Conservation (phyloP, 2,888 invertebrate genomes). For the Pandemis cinnamomeana region DNA sequence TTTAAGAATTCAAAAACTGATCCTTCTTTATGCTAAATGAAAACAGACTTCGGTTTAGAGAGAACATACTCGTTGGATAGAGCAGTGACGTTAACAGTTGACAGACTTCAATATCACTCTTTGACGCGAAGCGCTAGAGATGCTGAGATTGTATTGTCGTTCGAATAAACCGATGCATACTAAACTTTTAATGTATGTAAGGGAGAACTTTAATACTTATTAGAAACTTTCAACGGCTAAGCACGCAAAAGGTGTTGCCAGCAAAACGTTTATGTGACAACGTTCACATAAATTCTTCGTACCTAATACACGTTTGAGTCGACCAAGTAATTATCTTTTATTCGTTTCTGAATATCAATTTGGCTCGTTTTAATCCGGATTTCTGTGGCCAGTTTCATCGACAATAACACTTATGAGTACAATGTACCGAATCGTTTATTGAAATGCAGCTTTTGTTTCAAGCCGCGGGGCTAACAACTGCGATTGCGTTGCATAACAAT, state of each 20-base stretch:
- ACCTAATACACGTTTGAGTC: neutral
- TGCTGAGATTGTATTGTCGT: too few relatives aligned
- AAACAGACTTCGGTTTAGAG: too few relatives aligned
- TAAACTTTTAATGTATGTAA: too few relatives aligned
- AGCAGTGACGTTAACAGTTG: too few relatives aligned
- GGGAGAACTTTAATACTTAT: too few relatives aligned
- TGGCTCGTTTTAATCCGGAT: conserved; percentile 5
- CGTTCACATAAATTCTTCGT: neutral
- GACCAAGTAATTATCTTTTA: neutral
- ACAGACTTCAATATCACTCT: too few relatives aligned
- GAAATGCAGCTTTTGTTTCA: neutral
- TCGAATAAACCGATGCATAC: too few relatives aligned
- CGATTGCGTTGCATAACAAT: neutral
- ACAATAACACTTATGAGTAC: conserved; percentile 4
- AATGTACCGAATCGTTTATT: neutral
- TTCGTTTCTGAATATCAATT: neutral
- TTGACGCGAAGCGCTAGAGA: too few relatives aligned
- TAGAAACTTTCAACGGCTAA: too few relatives aligned
- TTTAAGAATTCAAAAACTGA: too few relatives aligned
- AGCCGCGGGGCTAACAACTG: neutral
- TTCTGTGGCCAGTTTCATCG: neutral
- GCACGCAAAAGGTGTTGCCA: neutral
- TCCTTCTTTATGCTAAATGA: too few relatives aligned
- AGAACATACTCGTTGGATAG: too few relatives aligned
- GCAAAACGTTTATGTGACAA: neutral